Evolutionary conservation across 2,888 invertebrate species (phyloP).

Genomic region (Dasysyrphus albostriatus): DNA sequence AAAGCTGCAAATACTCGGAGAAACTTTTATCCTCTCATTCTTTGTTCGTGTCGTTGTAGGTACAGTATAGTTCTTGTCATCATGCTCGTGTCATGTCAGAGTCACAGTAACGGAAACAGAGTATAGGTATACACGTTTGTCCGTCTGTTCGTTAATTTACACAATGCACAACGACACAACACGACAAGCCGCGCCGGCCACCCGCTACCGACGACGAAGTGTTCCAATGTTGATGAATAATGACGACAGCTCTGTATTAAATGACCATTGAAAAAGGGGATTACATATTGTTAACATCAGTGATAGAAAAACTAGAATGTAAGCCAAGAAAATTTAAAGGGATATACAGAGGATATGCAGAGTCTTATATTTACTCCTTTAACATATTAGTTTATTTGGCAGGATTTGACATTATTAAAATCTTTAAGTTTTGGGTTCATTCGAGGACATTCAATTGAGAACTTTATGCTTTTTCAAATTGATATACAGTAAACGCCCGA

Average conservation of each 20-base stretch:
- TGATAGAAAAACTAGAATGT: conserved; percentile 57
- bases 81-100: conserved; percentile 35
- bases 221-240: conserved; percentile 31
- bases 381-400: background rate
- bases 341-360: conserved; percentile 27
- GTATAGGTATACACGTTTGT: too few relatives aligned
- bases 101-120: background rate
- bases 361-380: background rate
- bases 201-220: conserved; percentile 8
- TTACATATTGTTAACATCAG: conserved; percentile 53
- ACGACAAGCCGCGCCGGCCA: conserved; percentile 1
- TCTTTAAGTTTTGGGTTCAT: too few relatives aligned
- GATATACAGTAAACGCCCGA: too few relatives aligned
- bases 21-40: conserved; percentile 34
- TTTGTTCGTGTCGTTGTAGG: background rate
- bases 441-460: too few relatives aligned
- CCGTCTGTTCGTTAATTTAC: conserved; percentile 15
- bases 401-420: background rate
- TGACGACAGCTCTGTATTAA: conserved; percentile 33
- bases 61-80: conserved; percentile 18
- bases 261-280: conserved; percentile 47
- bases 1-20: conserved; percentile 30
- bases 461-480: too few relatives aligned
- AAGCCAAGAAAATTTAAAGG: conserved; percentile 51
- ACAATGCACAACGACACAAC: conserved; percentile 24